phyloP scores from a whole-genome alignment of 2,113 vertebrate genomes.

The Bombycilla garrulus region DNA sequence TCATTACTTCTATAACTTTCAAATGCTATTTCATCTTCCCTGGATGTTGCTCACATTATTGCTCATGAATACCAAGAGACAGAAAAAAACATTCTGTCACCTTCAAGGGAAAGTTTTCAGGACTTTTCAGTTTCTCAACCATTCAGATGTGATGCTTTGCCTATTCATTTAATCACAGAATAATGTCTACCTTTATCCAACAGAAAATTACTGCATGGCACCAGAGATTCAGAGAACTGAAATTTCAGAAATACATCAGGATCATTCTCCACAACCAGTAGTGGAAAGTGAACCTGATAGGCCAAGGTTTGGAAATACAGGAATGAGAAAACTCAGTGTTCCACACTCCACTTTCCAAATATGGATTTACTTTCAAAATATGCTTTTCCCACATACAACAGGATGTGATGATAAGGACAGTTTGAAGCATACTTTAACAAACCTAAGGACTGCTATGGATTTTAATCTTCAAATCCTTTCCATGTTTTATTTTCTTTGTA shows the following conservation, averaged over 20 bases:
- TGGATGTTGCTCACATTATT: background rate
- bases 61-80: background rate
- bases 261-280: background rate
- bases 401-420: background rate
- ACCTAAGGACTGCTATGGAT: background rate
- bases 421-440: background rate
- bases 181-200: background rate
- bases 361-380: background rate
- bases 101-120: background rate
- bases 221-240: background rate
- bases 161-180: background rate
- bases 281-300: background rate
- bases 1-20: background rate
- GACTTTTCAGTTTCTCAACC: background rate
- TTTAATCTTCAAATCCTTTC: background rate
- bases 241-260: background rate
- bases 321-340: background rate
- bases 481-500: background rate
- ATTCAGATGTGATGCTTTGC: background rate
- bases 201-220: background rate
- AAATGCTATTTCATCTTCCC: background rate
- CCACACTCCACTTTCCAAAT: background rate
- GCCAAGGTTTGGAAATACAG: background rate
- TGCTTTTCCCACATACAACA: background rate
- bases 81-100: background rate